These are phyloP conservation scores for Congeria kusceri DNA, from an alignment of 2,888 invertebrate genomes.

Conservation along the genomic window DNA sequence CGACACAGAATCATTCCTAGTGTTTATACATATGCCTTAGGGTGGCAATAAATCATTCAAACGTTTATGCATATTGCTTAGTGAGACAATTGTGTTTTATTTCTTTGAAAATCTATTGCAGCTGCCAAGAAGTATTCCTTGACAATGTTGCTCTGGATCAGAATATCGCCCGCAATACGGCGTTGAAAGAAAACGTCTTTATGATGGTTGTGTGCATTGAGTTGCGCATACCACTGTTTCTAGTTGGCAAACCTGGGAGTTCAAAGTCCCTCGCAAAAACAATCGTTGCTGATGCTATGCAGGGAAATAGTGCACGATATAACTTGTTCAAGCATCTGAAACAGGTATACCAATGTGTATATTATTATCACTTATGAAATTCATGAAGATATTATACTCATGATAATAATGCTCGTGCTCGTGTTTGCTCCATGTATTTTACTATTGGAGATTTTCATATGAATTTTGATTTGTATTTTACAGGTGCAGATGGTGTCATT, in stretches of 20 bases:
- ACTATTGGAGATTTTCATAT: no score
- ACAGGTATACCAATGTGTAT: slow-evolving; percentile 68
- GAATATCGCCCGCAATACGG: slow-evolving; percentile 61
- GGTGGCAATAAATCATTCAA: no score
- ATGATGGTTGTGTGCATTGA: slow-evolving; percentile 84
- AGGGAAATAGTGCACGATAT: slow-evolving; percentile 76
- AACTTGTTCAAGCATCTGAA: slow-evolving; percentile 78
- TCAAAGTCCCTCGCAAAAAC: slow-evolving; percentile 84
- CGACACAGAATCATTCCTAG: slow-evolving; percentile 61
- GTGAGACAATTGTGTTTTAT: no score
- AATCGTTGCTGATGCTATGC: slow-evolving; percentile 82
- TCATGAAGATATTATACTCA: no score
- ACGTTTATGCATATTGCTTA: no score
- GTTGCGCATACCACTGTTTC: slow-evolving; percentile 82
- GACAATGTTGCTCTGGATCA: slow-evolving; percentile 30
- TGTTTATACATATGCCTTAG: no score
- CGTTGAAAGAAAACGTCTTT: slow-evolving; percentile 83
- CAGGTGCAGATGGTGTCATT: slow-evolving; percentile 83
- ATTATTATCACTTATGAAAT: no score
- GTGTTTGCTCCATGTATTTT: no score
- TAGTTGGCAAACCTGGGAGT: slow-evolving; percentile 84
- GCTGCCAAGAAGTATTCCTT: slow-evolving; percentile 76
- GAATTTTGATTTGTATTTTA: not conserved
- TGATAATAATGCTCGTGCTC: no score
- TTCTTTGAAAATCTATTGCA: slow-evolving; percentile 25